Percentiles rank a stretch among this genome's conserved stretches.
phyloP scores from a whole-genome alignment of 1,140 invertebrate genomes.

The Ostrea denselamellosa region DNA sequence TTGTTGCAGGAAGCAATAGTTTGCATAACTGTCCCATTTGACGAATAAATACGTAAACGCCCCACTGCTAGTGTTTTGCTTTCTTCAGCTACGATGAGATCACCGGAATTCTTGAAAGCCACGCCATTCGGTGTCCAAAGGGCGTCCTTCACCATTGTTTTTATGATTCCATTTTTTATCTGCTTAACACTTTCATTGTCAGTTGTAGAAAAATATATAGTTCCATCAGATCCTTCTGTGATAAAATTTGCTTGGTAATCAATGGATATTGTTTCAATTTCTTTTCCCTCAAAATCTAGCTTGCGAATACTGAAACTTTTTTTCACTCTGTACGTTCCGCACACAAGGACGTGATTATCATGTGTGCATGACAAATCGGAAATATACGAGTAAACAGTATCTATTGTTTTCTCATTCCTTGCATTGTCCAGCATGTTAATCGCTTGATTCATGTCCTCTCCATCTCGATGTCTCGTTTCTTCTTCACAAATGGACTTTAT shows the following conservation, averaged over 20 bases:
- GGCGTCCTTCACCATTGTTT: background rate
- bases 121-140: background rate
- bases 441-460: too few relatives aligned
- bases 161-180: background rate
- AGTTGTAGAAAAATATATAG: background rate
- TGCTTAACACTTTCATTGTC: background rate
- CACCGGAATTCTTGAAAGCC: background rate
- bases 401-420: background rate
- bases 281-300: background rate
- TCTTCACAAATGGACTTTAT: too few relatives aligned
- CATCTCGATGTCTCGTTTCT: too few relatives aligned
- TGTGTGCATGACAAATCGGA: background rate
- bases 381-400: background rate
- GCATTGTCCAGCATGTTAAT: background rate
- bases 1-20: background rate
- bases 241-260: background rate
- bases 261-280: background rate
- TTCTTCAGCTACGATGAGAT: background rate
- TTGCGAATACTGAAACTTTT: background rate
- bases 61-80: background rate
- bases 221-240: background rate
- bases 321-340: background rate
- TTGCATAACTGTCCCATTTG: background rate
- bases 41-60: background rate
- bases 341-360: background rate